Base-by-base conservation (phyloP, 1,140 invertebrate genomes). In the Chironomus striatipennis region DNA sequence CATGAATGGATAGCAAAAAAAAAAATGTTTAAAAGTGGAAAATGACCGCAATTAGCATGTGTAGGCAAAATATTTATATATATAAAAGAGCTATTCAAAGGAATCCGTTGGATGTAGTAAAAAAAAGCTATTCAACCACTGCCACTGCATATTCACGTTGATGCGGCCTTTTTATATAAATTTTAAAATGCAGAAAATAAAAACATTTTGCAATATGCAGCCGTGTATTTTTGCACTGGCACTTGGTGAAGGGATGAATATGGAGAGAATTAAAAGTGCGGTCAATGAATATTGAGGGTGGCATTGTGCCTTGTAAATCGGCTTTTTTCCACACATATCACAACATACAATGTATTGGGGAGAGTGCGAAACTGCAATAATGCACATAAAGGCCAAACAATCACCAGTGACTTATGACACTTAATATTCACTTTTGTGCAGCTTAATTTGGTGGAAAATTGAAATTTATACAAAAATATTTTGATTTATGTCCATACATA, bases 1-100 rank as follows among this genome's bases (percentile, higher is more conserved):
- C 47, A 57, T 57, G 2, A n/a, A 57, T 57, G 47, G 47, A 57
- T 57, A 57, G 43, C 15, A 47, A 47, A 47, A 47, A 57, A 5
- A 34, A 47, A 57, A 57, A 57, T 57, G 12, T 57, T 57, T 57
- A 5, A 15, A n/a, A 15, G n/a, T 57, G 47, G 47, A 70, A 70
- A 70, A 70, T 70, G 65, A 70, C 65, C 65, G 65, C 65, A 70
- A 70, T 70, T 70, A 70, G 65, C 18, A 57, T 57, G n/a, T 57
- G 47, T n/a, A 47, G 24, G 24, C 24, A 34, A 34, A 34, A 34
- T 34, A 34, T 34, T 34, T 34, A 34, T 34, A 34, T 34, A 34
- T 34, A 34, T 34, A 34, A 47, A 47, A 47, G n/a, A 57, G n/a
- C 47, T 57, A 12, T 57, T 15, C 12, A 12, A n/a, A 15, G 47